Percentiles rank a stretch among this genome's conserved stretches.
phyloP scores from a whole-genome alignment of 2,888 invertebrate species.

The Synanthedon andrenaeformis region DNA sequence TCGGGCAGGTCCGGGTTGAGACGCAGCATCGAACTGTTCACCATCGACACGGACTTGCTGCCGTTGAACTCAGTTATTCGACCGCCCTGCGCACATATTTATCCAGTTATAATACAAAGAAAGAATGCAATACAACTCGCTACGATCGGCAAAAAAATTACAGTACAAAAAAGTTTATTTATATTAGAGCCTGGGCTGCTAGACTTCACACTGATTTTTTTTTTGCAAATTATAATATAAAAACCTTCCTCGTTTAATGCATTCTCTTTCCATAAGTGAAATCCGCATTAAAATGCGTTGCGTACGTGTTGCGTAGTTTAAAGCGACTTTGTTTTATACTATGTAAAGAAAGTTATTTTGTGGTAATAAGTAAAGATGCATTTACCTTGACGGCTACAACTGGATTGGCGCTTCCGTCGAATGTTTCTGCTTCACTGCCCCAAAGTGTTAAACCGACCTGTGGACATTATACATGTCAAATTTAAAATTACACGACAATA shows the following conservation, averaged over 20 bases:
- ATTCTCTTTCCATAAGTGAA: no score
- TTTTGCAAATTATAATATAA: no score
- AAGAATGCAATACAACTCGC: neutral
- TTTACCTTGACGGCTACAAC: constrained; percentile 85
- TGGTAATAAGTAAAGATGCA: neutral
- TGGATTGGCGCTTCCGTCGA: constrained; percentile 81
- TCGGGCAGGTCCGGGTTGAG: constrained; percentile 91
- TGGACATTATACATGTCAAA: constrained; percentile 8
- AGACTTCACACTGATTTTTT: no score
- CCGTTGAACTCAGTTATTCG: constrained; percentile 90
- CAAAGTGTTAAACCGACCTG: constrained; percentile 88
- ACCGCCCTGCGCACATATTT: constrained; percentile 64
- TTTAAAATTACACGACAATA: neutral
- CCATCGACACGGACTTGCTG: constrained; percentile 75
- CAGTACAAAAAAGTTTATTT: no score
- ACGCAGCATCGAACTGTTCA: constrained; percentile 74
- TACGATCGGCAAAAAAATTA: no score
- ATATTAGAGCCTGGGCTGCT: no score
- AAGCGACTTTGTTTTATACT: no score
- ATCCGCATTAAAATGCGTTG: no score
- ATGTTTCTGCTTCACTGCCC: constrained; percentile 90
- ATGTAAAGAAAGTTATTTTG: no score
- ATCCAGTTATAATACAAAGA: neutral
- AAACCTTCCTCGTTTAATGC: no score
- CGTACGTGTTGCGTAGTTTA: no score